These are phyloP conservation scores for Lathamus discolor DNA, from an alignment of 2,113 vertebrate genomes.

Conservation along the genomic window DNA sequence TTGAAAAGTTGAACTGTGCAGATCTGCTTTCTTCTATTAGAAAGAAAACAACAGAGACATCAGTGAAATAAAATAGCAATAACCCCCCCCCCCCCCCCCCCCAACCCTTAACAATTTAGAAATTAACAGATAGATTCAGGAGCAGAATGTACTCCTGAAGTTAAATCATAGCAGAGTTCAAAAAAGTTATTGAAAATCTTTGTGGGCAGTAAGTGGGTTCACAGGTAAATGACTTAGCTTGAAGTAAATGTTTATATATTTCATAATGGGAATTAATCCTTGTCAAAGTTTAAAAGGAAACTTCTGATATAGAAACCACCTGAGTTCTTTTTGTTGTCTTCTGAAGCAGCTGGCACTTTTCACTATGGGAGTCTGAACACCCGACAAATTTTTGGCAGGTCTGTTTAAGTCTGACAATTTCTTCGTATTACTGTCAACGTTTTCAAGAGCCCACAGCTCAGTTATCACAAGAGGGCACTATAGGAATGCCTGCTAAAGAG, in stretches of 20 bases:
- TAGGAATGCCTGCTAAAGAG: neutral
- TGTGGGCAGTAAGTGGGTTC: neutral
- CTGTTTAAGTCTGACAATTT: neutral
- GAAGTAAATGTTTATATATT: neutral
- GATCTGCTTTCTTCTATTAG: neutral
- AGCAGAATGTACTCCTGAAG: neutral
- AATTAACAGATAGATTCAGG: neutral
- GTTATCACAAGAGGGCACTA: conserved; percentile 33
- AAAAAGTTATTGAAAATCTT: neutral
- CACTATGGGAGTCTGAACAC: neutral
- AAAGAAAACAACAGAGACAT: neutral
- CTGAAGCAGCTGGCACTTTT: neutral
- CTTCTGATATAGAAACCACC: neutral
- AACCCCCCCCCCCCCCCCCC: too few relatives aligned
- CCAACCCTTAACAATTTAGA: neutral
- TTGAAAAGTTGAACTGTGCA: neutral
- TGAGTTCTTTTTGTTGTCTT: neutral
- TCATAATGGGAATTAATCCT: neutral
- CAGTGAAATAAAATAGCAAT: neutral
- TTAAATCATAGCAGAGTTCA: neutral
- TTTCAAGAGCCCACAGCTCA: neutral
- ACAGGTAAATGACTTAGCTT: neutral
- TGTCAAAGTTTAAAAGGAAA: neutral
- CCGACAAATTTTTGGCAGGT: neutral
- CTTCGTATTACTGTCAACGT: neutral